Conservation (phyloP, 2,113 vertebrate genomes). For the Amphiprion ocellaris region DNA sequence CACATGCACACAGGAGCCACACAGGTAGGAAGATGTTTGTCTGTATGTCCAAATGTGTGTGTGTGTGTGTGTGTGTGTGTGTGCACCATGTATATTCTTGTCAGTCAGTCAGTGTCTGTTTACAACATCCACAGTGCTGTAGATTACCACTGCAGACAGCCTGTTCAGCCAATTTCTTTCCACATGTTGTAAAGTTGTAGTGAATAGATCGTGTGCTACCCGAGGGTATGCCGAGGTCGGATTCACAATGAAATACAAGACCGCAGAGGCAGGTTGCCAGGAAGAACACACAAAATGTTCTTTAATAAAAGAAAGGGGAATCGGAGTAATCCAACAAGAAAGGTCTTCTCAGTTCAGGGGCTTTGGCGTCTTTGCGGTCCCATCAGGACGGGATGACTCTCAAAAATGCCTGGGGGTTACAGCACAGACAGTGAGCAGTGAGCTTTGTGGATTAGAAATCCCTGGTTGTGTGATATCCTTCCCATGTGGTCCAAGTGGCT, state of each 20-base stretch:
- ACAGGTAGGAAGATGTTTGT: slow-evolving; percentile 84
- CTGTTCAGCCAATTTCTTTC: slow-evolving; percentile 63
- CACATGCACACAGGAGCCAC: slow-evolving; percentile 90
- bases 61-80: background rate
- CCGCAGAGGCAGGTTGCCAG: slow-evolving; percentile 43
- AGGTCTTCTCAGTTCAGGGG: slow-evolving; percentile 52
- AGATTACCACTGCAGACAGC: slow-evolving; percentile 45
- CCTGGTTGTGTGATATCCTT: slow-evolving; percentile 45
- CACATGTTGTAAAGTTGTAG: slow-evolving; percentile 62
- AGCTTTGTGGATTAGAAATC: slow-evolving; percentile 63
- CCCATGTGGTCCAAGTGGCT: slow-evolving; percentile 53
- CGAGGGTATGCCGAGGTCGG: slow-evolving; percentile 50
- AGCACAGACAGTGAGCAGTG: slow-evolving; percentile 44
- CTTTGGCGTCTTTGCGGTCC: slow-evolving; percentile 41
- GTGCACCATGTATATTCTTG: slow-evolving; percentile 22
- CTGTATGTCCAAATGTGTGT: background rate
- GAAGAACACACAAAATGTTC: slow-evolving; percentile 59
- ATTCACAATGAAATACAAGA: slow-evolving; percentile 58
- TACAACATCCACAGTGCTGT: slow-evolving; percentile 17
- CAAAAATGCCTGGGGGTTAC: slow-evolving; percentile 52
- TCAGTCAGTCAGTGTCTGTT: slow-evolving; percentile 23
- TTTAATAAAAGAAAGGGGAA: slow-evolving; percentile 57
- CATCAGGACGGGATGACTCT: slow-evolving; percentile 43
- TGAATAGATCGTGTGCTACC: slow-evolving; percentile 44
- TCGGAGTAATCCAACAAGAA: slow-evolving; percentile 54